Evolutionary conservation across 92 coral and sea anemone genomes (phyloP).

Genomic region (Epizoanthus rinbou): DNA sequence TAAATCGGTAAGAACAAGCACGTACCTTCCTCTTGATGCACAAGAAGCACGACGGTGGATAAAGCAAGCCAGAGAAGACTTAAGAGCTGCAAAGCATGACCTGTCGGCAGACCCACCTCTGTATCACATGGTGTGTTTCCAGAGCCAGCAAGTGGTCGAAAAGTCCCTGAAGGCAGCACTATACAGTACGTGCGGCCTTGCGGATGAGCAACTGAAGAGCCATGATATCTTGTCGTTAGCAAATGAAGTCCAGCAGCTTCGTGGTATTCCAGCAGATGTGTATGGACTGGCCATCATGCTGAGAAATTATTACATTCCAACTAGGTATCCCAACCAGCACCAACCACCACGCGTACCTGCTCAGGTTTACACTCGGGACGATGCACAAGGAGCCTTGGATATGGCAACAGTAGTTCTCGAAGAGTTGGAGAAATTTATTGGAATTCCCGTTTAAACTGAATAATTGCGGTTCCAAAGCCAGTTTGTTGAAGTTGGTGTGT

Average conservation of each 20-base stretch:
- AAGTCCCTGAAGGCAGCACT: constrained; percentile 45
- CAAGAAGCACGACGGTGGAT: constrained; percentile 48
- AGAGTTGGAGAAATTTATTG: neutral
- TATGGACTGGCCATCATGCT: constrained; percentile 15
- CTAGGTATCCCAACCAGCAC: constrained; percentile 45
- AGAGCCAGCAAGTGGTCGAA: constrained; percentile 51
- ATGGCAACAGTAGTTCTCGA: constrained; percentile 7
- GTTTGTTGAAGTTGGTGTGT: no score
- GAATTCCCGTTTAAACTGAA: neutral
- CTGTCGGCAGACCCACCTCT: constrained; percentile 25
- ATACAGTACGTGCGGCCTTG: constrained; percentile 40
- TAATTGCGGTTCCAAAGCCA: no score
- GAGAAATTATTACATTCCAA: constrained; percentile 25
- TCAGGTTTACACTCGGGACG: constrained; percentile 1
- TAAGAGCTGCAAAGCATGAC: constrained; percentile 25
- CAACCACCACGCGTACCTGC: constrained; percentile 26
- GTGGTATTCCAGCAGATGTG: constrained; percentile 22
- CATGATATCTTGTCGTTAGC: constrained; percentile 41
- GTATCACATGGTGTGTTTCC: constrained; percentile 39
- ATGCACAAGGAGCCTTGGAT: constrained; percentile 41
- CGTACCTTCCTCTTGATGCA: constrained; percentile 29
- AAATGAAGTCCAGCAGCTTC: neutral
- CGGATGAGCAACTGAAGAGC: constrained; percentile 34
- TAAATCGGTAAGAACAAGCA: neutral
- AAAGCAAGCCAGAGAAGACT: constrained; percentile 39